These are phyloP conservation scores for Brachionus calyciflorus DNA, from an alignment of 1,140 invertebrate genomes.

Conservation along the genomic window DNA sequence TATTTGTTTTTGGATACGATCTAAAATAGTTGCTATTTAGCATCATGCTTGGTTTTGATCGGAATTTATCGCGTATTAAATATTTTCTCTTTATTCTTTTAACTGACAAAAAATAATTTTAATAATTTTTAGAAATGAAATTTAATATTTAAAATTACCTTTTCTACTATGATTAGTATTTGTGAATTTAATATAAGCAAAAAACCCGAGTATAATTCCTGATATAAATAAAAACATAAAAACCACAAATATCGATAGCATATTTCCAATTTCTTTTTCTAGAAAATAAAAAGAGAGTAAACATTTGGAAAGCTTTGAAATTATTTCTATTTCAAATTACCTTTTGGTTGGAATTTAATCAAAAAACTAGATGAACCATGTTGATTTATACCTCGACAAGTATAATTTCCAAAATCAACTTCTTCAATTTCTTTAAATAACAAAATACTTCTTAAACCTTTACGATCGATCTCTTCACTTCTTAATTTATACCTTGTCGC, in stretches of 20 bases:
- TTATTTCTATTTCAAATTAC: too few species aligned
- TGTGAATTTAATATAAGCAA: constrained; percentile 27
- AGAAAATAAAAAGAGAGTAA: not conserved
- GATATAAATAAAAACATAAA: constrained; percentile 41
- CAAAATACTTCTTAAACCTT: constrained; percentile 27
- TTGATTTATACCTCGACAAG: constrained; percentile 23
- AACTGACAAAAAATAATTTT: not conserved
- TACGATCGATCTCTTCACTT: constrained; percentile 11
- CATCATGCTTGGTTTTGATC: constrained; percentile 13
- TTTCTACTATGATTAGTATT: not conserved
- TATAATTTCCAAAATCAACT: constrained; percentile 31
- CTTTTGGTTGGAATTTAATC: constrained; percentile 8
- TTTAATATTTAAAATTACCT: not conserved
- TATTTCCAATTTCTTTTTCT: constrained; percentile 16
- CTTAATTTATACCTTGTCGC: not conserved
- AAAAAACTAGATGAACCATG: not conserved
- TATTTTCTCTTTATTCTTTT: not conserved
- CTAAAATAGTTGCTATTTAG: not conserved
- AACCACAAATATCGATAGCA: constrained; percentile 7
- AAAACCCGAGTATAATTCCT: constrained; percentile 32
- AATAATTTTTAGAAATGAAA: not conserved
- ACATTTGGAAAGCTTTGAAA: not conserved
- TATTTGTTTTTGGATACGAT: not conserved
- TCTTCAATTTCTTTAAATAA: constrained; percentile 6
- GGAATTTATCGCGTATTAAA: not conserved